These are phyloP conservation scores for Pseudorasbora parva DNA, from an alignment of 2,113 vertebrate species.

Conservation along the genomic window DNA sequence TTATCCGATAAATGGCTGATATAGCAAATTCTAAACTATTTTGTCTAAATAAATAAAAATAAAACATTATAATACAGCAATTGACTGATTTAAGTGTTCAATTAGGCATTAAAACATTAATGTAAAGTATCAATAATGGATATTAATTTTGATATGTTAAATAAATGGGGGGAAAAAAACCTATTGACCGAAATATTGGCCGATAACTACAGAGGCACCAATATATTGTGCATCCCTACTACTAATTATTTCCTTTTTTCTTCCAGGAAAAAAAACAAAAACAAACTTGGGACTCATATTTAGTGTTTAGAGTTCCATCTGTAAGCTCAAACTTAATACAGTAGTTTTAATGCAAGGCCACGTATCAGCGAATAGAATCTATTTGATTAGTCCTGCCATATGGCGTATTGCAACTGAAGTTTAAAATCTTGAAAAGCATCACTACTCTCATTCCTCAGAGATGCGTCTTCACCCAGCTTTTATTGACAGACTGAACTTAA, in stretches of 20 bases:
- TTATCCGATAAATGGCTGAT: not conserved
- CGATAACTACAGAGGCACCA: not conserved
- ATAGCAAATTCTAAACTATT: not conserved
- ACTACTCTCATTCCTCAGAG: not conserved
- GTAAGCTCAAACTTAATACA: not conserved
- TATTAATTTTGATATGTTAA: not conserved
- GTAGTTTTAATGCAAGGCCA: slow-evolving; percentile 3
- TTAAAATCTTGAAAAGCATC: not conserved
- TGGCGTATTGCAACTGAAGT: not conserved
- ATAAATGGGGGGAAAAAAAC: too few species aligned
- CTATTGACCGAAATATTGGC: too few species aligned
- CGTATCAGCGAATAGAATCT: not conserved
- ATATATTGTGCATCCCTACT: not conserved
- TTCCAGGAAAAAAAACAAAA: too few species aligned
- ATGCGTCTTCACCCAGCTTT: not conserved
- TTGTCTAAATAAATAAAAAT: not conserved
- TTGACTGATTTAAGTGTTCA: not conserved
- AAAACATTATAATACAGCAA: too few species aligned
- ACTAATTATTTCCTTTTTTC: not conserved
- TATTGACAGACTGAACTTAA: slow-evolving; percentile 11
- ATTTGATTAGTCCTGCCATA: slow-evolving; percentile 26
- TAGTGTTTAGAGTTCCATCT: slow-evolving; percentile 1
- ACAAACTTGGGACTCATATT: not conserved
- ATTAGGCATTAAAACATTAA: not conserved
- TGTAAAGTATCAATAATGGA: not conserved